Percentiles rank a stretch among this genome's conserved stretches.
phyloP scores from a whole-genome alignment of 2,888 invertebrate species.

The Synanthedon tipuliformis region DNA sequence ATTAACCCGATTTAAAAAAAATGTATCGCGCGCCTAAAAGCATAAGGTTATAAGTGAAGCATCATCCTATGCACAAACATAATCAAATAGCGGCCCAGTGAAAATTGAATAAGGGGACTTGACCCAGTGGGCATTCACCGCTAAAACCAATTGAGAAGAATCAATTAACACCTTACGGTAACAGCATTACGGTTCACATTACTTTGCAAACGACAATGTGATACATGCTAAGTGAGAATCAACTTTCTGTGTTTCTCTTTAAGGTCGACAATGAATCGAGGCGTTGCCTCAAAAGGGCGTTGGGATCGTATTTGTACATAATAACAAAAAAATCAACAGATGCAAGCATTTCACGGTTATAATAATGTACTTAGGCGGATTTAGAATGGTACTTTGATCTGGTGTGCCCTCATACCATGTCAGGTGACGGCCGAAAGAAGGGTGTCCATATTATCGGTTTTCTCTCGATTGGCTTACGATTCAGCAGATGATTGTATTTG shows the following conservation, averaged over 20 bases:
- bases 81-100: slow-evolving; percentile 59
- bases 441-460: slow-evolving; percentile 23
- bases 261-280: no score
- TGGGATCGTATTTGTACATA: slow-evolving; percentile 62
- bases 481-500: not conserved
- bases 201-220: no score
- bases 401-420: slow-evolving; percentile 10
- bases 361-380: slow-evolving; percentile 65
- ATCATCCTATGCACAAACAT: slow-evolving; percentile 45
- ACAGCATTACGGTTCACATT: no score
- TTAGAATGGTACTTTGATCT: slow-evolving; percentile 61
- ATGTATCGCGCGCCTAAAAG: slow-evolving; percentile 19
- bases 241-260: no score
- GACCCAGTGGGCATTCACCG: slow-evolving; percentile 33
- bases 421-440: not conserved
- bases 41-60: slow-evolving; percentile 25
- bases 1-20: slow-evolving; percentile 8
- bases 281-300: slow-evolving; percentile 21
- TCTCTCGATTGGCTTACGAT: slow-evolving; percentile 33
- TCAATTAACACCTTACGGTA: not conserved
- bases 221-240: no score
- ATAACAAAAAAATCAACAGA: slow-evolving; percentile 67
- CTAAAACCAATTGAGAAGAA: not conserved
- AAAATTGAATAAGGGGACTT: slow-evolving; percentile 63
- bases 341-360: slow-evolving; percentile 67